A percentile compares a stretch with the other conserved stretches of the same genome.
Conservation (phyloP, 2,888 invertebrate genomes). For the Azorinus chamasolen region DNA sequence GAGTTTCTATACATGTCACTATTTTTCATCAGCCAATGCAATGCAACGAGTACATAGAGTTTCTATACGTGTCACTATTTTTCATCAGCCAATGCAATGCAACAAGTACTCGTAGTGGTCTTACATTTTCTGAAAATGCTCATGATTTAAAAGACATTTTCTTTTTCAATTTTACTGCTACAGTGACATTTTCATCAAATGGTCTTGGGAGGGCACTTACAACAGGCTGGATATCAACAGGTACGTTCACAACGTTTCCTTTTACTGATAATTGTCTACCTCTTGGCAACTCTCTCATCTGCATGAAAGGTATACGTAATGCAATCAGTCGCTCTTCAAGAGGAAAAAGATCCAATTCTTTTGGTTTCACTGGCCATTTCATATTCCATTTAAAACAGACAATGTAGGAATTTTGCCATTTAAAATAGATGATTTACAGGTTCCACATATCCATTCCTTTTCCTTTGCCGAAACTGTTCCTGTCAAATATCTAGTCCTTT, state of each 20-base stretch:
- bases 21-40: too few species aligned
- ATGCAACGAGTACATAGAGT: too few species aligned
- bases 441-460: constrained; percentile 17
- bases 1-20: too few species aligned
- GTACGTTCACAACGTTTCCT: too few species aligned
- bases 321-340: constrained; percentile 16
- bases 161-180: constrained; percentile 60
- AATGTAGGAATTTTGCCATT: constrained; percentile 4
- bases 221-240: too few species aligned
- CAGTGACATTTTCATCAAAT: constrained; percentile 51
- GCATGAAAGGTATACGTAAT: too few species aligned
- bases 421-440: constrained; percentile 10
- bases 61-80: too few species aligned
- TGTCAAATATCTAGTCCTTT: neutral
- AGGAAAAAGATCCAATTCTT: constrained; percentile 1
- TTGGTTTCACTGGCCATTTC: constrained; percentile 7
- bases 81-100: too few species aligned
- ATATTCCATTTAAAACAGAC: constrained; percentile 10
- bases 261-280: too few species aligned
- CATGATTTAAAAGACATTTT: constrained; percentile 33
- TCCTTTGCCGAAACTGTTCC: neutral
- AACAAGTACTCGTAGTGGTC: constrained; percentile 34
- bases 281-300: too few species aligned
- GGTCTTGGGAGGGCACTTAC: too few species aligned
- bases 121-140: constrained; percentile 44